These are phyloP conservation scores for Echiichthys vipera DNA, from an alignment of 2,797 vertebrate species.

Conservation along the genomic window DNA sequence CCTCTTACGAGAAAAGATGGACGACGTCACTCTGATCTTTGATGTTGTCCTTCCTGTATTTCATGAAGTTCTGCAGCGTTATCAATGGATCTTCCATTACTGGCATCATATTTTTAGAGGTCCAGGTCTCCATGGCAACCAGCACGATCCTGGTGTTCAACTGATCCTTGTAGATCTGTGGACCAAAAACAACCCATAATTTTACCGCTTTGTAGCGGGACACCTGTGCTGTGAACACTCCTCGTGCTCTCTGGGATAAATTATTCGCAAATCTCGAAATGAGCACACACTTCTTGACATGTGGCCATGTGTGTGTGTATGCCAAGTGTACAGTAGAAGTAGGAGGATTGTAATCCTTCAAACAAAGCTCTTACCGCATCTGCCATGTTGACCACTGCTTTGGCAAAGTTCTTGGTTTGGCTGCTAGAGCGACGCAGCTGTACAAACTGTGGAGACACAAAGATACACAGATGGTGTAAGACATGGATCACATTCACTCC, in stretches of 20 bases:
- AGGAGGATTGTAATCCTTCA: slow-evolving; percentile 31
- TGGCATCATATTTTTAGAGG: slow-evolving; percentile 89
- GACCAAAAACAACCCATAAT: slow-evolving; percentile 40
- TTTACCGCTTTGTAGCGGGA: slow-evolving; percentile 7
- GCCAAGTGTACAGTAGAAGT: slow-evolving; percentile 18
- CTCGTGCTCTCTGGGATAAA: not conserved
- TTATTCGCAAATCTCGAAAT: slow-evolving; percentile 1
- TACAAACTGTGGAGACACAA: slow-evolving; percentile 80
- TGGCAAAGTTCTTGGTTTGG: slow-evolving; percentile 96
- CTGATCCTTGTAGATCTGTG: slow-evolving; percentile 95
- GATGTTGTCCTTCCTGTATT: slow-evolving; percentile 89
- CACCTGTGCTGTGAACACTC: slow-evolving; percentile 25
- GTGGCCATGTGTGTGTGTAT: slow-evolving; percentile 27
- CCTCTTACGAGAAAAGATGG: slow-evolving; percentile 93
- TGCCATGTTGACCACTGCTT: slow-evolving; percentile 95
- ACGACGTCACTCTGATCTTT: slow-evolving; percentile 89
- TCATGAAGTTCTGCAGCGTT: slow-evolving; percentile 91
- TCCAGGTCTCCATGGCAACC: slow-evolving; percentile 97
- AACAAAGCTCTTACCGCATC: slow-evolving; percentile 87
- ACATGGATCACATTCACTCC: slow-evolving; percentile 14
- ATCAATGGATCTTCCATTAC: slow-evolving; percentile 89
- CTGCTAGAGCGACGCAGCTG: slow-evolving; percentile 89
- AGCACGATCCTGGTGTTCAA: slow-evolving; percentile 94
- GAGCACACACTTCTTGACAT: slow-evolving; percentile 11
- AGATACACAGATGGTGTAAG: slow-evolving; percentile 55